Percentiles rank a stretch among this genome's conserved stretches.
phyloP scores from a whole-genome alignment of 2,888 invertebrate species.

The Agrotis exclamationis region DNA sequence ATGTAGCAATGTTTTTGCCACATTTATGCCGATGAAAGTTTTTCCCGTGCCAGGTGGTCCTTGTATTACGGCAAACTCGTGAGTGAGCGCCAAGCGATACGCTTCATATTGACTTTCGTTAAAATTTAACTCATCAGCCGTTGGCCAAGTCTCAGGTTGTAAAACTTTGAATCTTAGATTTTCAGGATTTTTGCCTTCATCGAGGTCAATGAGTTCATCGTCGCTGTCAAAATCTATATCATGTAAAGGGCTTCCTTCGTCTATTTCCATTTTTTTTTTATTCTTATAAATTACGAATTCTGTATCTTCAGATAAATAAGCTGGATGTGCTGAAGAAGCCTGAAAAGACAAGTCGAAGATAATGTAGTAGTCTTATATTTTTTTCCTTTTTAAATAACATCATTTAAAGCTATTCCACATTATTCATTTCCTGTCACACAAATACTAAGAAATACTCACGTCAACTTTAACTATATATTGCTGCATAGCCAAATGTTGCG shows the following conservation, averaged over 20 bases:
- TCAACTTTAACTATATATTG: conserved; percentile 92
- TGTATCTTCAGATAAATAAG: conserved; percentile 68
- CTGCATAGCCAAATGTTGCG: conserved; percentile 92
- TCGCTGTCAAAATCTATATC: not conserved
- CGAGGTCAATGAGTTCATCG: not conserved
- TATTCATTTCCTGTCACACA: not conserved
- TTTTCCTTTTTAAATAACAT: not conserved
- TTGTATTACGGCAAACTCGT: conserved; percentile 94
- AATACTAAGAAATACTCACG: conserved; percentile 75
- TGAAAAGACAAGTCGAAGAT: conserved; percentile 57
- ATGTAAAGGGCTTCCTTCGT: not conserved
- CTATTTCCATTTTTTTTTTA: conserved; percentile 4
- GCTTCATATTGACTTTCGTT: conserved; percentile 93
- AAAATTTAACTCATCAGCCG: conserved; percentile 83
- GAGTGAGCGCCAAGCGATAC: conserved; percentile 92
- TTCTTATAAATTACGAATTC: conserved; percentile 50
- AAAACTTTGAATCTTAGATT: conserved; percentile 70
- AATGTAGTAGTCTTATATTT: not conserved
- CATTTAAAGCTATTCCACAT: not conserved
- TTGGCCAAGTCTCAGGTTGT: conserved; percentile 86
- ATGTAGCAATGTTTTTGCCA: conserved; percentile 92
- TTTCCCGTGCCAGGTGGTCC: conserved; percentile 97
- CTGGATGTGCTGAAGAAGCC: conserved; percentile 72
- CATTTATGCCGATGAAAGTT: conserved; percentile 94
- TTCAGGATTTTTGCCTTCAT: not conserved